These are phyloP conservation scores for Danio jaintianensis DNA, from an alignment of 2,797 vertebrate species.

Conservation along the genomic window DNA sequence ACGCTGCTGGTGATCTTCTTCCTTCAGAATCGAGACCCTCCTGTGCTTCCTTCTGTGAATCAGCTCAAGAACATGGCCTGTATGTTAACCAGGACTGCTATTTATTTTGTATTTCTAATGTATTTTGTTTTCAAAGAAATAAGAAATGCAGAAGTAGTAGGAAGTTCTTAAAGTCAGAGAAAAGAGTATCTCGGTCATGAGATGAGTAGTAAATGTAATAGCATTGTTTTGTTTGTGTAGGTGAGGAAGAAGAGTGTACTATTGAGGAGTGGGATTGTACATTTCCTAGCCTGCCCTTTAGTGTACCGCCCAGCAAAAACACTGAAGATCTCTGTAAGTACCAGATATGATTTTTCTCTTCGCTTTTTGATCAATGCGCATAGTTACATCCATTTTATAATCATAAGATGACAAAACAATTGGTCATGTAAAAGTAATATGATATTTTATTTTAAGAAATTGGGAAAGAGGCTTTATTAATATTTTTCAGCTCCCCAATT, in stretches of 20 bases:
- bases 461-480: too few relatives aligned
- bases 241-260: slow-evolving; percentile 82
- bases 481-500: too few relatives aligned
- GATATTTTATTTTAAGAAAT: too few relatives aligned
- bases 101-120: not conserved
- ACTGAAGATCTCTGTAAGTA: slow-evolving; percentile 84
- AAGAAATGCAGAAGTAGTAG: not conserved
- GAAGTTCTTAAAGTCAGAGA: too few relatives aligned
- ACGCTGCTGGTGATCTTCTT: slow-evolving; percentile 89
- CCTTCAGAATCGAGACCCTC: slow-evolving; percentile 87
- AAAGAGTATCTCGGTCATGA: not conserved
- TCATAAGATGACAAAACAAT: not conserved
- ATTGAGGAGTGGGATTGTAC: slow-evolving; percentile 92
- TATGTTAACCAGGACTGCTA: slow-evolving; percentile 63
- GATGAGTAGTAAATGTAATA: not conserved
- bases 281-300: slow-evolving; percentile 83
- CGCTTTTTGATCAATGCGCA: not conserved
- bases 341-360: not conserved
- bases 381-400: not conserved
- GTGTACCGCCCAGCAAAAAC: slow-evolving; percentile 83
- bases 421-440: not conserved
- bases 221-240: slow-evolving; percentile 65
- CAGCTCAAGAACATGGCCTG: slow-evolving; percentile 84
- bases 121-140: not conserved
- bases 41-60: slow-evolving; percentile 82